Conservation (phyloP, 2,113 vertebrate genomes). For the Cyprinodon brontotheroides region DNA sequence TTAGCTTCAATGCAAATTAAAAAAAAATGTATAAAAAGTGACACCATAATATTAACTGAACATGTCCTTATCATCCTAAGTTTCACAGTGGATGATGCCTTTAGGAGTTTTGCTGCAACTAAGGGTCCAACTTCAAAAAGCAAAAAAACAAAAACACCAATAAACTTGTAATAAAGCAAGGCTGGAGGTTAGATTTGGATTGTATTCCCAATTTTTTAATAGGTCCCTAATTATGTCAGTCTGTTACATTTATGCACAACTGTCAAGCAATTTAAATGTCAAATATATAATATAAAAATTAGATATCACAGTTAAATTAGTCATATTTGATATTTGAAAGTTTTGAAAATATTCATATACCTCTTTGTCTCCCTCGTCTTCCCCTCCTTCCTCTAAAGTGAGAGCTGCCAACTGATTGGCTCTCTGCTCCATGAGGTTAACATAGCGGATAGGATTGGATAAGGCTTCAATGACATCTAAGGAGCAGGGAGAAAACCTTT, state of each 20-base stretch:
- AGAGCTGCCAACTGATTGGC: slow-evolving; percentile 93
- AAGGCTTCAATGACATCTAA: slow-evolving; percentile 96
- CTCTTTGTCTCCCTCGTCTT: slow-evolving; percentile 92
- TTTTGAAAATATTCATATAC: slow-evolving; percentile 65
- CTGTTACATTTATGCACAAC: not conserved
- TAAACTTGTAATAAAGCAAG: not conserved
- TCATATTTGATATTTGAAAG: not conserved
- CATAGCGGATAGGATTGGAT: slow-evolving; percentile 97
- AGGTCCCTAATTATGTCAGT: not conserved
- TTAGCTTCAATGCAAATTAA: not conserved
- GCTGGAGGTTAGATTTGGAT: not conserved
- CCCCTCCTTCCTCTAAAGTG: slow-evolving; percentile 94
- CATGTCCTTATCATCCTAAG: not conserved
- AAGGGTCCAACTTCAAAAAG: not conserved
- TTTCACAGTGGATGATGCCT: not conserved
- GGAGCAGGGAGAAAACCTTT: slow-evolving; percentile 34
- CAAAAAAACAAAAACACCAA: not conserved
- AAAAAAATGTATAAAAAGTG: not conserved
- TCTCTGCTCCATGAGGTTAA: slow-evolving; percentile 98
- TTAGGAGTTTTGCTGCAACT: not conserved
- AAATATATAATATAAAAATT: not conserved
- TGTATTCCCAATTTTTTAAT: not conserved
- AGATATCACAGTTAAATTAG: not conserved
- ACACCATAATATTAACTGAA: not conserved
- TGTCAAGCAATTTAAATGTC: not conserved